Evolutionary conservation across 2,888 invertebrate species (phyloP), one percentile per base, ranked within the genome.

Genomic region (Clanis bilineata): DNA sequence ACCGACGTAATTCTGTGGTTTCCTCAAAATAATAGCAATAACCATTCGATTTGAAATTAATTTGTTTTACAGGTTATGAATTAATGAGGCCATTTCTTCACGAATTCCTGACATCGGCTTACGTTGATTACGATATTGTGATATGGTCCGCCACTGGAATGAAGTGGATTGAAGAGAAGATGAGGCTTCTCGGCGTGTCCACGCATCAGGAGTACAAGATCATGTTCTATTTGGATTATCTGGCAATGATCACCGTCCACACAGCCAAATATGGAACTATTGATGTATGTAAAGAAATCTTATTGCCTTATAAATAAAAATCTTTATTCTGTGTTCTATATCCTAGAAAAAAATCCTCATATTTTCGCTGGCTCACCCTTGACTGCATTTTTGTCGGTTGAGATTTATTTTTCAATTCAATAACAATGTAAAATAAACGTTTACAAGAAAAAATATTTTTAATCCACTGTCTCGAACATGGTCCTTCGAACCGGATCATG

Each of bases 61-160:
- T 47, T 51, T 9, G 10, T 18, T 28, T 79, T 75, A 7, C 73
- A 93, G 96, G 96, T 0, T 93, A 94, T 18, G 98, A 99, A 85
- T 85, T 99, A 58, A 99, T 98, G 98, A 93, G 99, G 63, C 99
- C 99, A 0, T 98, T 95, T 83, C 93, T 99, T 32, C 99, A 99
- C 80, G 98, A 99, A 83, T 99, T 99, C 85, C 93, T 99, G 0
- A 95, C 96, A 0, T 93, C 95, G 0, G 97, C 97, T 0, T 98
- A 98, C 77, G 94, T 95, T 79, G 93, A 98, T 86, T 99, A 98
- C 74, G 99, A 99, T 77, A 98, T 99, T 69, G 98, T 97, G 0
- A 98, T 99, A 69, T 99, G 99, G 99, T 99, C 99, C 3, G 99
- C 99, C 0, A 99, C 99, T 0, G 97, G 97, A 64, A 98, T 99